Conservation (phyloP, 2,113 vertebrate genomes). For the Orycteropus afer region DNA sequence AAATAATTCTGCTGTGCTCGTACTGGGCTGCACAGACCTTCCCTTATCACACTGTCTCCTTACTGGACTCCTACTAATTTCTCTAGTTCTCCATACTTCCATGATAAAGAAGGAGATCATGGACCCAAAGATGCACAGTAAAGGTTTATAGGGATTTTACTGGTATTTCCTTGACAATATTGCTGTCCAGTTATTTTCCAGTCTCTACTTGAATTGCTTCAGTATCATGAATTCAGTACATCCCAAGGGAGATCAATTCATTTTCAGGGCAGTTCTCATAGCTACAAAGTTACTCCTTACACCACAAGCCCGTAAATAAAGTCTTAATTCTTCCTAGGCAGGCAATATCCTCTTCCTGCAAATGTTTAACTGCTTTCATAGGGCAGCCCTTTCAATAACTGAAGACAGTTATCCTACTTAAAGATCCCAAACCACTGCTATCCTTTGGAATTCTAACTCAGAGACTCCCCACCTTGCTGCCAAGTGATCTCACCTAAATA, state of each 20-base stretch:
- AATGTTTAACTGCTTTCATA: neutral
- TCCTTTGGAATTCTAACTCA: too few relatives aligned
- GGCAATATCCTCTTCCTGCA: rapidly evolving
- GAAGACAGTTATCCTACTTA: neutral
- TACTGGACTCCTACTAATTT: neutral
- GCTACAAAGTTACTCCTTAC: neutral
- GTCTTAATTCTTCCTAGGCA: neutral
- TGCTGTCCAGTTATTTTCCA: neutral
- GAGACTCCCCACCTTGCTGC: too few relatives aligned
- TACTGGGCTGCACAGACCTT: neutral
- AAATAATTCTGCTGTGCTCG: neutral
- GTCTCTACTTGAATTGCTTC: neutral
- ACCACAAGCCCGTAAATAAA: neutral
- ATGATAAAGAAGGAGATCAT: neutral
- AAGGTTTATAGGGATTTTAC: neutral
- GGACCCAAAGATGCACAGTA: neutral
- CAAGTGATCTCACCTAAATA: too few relatives aligned
- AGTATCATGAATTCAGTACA: neutral
- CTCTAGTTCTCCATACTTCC: neutral
- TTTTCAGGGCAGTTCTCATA: neutral
- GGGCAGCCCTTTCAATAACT: neutral
- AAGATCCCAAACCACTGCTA: neutral
- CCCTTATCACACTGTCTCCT: neutral
- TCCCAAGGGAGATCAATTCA: neutral
- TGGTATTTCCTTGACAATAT: neutral